phyloP scores from a whole-genome alignment of 2,888 invertebrate genomes.

The Pterobdella sp. region DNA sequence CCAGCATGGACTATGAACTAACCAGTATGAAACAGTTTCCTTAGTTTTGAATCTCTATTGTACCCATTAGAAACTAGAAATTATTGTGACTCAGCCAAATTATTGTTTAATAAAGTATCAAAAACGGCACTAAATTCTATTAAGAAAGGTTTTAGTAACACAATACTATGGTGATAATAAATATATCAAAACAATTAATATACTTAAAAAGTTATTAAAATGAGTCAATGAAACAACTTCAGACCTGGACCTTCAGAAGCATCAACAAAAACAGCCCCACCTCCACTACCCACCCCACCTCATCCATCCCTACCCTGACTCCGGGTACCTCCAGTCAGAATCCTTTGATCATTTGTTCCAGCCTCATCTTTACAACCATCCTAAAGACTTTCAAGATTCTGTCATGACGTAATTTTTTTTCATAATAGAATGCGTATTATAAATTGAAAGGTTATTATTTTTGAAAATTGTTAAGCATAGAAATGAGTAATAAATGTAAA shows the following conservation, averaged over 20 bases:
- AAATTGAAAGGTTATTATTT: neutral
- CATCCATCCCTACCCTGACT: neutral
- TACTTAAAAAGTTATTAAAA: no score
- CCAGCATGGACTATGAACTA: neutral
- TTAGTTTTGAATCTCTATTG: neutral
- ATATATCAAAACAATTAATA: no score
- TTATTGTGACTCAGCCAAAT: no score
- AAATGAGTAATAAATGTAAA: no score
- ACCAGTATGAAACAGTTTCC: neutral
- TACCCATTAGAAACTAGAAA: no score
- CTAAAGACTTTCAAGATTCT: neutral
- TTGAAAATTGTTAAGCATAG: no score
- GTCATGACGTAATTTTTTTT: constrained; percentile 1
- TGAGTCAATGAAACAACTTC: no score
- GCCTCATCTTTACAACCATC: neutral
- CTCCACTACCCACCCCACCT: neutral
- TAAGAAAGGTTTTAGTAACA: no score
- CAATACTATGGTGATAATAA: no score
- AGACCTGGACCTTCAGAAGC: constrained; percentile 9
- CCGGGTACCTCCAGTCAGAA: neutral
- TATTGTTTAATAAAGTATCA: no score
- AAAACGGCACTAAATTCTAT: no score
- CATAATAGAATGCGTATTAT: neutral
- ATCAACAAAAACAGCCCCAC: constrained; percentile 5
- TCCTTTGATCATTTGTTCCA: neutral